Evolutionary conservation across 2,113 vertebrate genomes (phyloP), one percentile per base, ranked within the genome.

Genomic region (Embiotoca jacksoni): DNA sequence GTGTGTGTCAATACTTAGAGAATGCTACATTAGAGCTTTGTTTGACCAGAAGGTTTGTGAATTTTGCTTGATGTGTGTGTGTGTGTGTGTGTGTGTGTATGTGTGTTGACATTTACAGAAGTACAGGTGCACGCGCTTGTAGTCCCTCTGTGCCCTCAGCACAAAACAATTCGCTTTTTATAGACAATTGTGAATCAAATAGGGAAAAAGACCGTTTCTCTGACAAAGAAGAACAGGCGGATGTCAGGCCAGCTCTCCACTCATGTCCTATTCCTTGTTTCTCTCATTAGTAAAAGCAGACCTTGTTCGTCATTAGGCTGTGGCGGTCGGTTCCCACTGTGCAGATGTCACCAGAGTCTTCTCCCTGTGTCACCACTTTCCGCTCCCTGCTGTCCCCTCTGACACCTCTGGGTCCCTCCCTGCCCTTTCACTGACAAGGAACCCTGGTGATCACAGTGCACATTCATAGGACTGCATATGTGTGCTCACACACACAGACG

Each of bases 311-410:
- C 78, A 82, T 81, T 85, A 82, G 56, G 47, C 78, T 49, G 64
- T 35, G 75, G 69, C 8, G 63, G 32, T 68, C 13, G 32, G 35
- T 67, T 72, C 76, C 76, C 57, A 67, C 84, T 87, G 85, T 31
- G 88, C 61, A 88, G 89, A 91, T 89, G 91, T 88, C 91, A 91
- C 78, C 50, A 9, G 72, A 81, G 72, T 72, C 83, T 70, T 80
- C 80, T 84, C 63, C 53, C 37, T 8, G 62, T 71, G 77, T 81
- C 83, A 79, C 83, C 84, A 82, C 75, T 87, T 68, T 80, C 75
- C 87, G 80, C 65, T 72, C 55, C 83, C 81, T 63, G 77, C 72
- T 75, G 83, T 67, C 82, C 76, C 67, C 61, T 75, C 59, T 84
- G 84, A 82, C 83, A 82, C 86, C 67, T 84, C 75, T 9, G 66